Percentiles rank a stretch among this genome's conserved stretches.
Evolutionary conservation across 2,888 invertebrate genomes (phyloP).

Genomic region (Orthosia incerta): DNA sequence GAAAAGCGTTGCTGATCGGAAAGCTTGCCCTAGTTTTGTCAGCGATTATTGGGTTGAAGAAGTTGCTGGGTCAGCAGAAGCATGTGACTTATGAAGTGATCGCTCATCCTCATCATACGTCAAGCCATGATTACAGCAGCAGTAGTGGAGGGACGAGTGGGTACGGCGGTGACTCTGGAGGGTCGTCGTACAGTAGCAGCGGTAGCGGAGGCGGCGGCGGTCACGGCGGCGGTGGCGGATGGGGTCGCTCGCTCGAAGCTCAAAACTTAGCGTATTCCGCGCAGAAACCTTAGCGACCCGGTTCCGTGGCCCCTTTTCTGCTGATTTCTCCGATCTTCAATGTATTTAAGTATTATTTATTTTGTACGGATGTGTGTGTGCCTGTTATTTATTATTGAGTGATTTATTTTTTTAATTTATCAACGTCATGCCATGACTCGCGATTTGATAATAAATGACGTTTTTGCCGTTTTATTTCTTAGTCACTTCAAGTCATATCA

Average conservation of each 20-base stretch:
- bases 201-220: conserved; percentile 89
- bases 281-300: conserved; percentile 92
- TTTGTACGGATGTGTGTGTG: conserved; percentile 80
- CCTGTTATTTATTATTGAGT: conserved; percentile 76
- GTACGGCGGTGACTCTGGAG: conserved; percentile 92
- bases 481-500: conserved; percentile 65
- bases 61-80: conserved; percentile 95
- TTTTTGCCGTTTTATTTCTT: conserved; percentile 49
- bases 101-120: conserved; percentile 94
- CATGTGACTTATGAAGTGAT: conserved; percentile 97
- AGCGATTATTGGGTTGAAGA: conserved; percentile 96
- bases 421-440: conserved; percentile 68
- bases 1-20: conserved; percentile 96
- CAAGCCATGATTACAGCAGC: conserved; percentile 91
- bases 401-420: conserved; percentile 70
- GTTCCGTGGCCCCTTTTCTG: conserved; percentile 80
- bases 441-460: conserved; percentile 46
- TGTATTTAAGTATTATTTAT: conserved; percentile 76
- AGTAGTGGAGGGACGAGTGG: conserved; percentile 89
- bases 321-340: conserved; percentile 83
- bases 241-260: conserved; percentile 95
- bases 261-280: conserved; percentile 95
- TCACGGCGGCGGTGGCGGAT: conserved; percentile 90
- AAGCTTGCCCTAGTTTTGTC: conserved; percentile 96
- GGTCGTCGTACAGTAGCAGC: conserved; percentile 85